Base-by-base conservation (phyloP, 2,797 vertebrate species). In the Emydoidea blandingii region DNA sequence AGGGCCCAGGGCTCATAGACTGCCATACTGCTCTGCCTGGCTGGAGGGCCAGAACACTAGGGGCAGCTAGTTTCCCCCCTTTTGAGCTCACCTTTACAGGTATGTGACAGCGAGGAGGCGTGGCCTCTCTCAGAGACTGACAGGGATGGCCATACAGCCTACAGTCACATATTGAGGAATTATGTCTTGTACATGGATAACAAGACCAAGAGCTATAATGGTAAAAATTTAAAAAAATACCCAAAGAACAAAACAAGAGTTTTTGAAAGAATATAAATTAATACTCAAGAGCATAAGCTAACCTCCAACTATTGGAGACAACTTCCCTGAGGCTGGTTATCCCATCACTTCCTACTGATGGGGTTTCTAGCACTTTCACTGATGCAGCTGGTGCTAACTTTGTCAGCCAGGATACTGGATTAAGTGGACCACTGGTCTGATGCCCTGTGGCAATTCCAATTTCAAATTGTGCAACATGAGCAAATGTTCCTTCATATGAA, bases 301-400 rank as follows among this genome's bases (percentile, higher is more conserved):
- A 74, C 92, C 90, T 88, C 83, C 81, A 76, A 89, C 12, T 18
- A 86, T 83, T 91, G 79, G 12, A 95, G 82, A 4, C 1, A n/a
- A 92, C 83, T 92, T 94, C 50, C 49, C 6, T 82, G 50, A 21
- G 7, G 2, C 31, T 86, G 31, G 49, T 94, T 93, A 85, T 94
- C 15, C 0, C 31, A 94, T 76, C 12, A 34, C 62, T 92, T 56
- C n/a, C 16, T 86, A 62, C 90, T 89, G 86, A 86, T 23, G 93
- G 85, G 34, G 34, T 92, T 93, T 93, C 57, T 88, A 95, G 83
- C 79, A 90, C 79, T 91, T 92, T 18, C n/a, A 23, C 12, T 50
- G 56, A 82, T 92, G 83, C 7, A 47, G 8, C 5, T 7, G 2
- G 89, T 92, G 18, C 12, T 91, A 11, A 95, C 95, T 85, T n/a